phyloP scores from a whole-genome alignment of 2,888 invertebrate genomes.

The Platycheirus albimanus region DNA sequence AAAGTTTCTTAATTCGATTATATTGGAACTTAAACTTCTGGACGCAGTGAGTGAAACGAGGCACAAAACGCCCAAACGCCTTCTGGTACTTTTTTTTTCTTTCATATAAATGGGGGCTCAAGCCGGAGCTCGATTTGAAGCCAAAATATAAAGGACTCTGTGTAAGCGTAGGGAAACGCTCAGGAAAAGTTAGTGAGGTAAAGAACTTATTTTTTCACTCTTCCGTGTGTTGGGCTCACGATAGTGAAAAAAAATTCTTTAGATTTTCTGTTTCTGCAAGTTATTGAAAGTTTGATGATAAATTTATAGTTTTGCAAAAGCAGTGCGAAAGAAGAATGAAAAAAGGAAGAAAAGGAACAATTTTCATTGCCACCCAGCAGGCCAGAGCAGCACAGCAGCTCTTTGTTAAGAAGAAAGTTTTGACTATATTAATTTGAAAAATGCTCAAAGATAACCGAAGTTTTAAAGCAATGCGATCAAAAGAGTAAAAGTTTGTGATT shows the following conservation, averaged over 20 bases:
- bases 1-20: constrained; percentile 71
- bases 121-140: no score
- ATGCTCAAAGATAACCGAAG: constrained; percentile 67
- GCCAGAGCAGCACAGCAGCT: neutral
- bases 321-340: constrained; percentile 55
- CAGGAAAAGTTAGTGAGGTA: constrained; percentile 64
- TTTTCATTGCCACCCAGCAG: constrained; percentile 3
- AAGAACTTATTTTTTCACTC: constrained; percentile 24
- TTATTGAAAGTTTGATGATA: constrained; percentile 74
- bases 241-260: constrained; percentile 45
- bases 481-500: constrained; percentile 68
- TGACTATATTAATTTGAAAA: constrained; percentile 72
- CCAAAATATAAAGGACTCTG: constrained; percentile 10
- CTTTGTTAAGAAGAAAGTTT: constrained; percentile 34
- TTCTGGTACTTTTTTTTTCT: constrained; percentile 8
- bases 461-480: constrained; percentile 61
- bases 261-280: constrained; percentile 54
- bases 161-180: constrained; percentile 41
- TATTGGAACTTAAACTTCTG: constrained; percentile 67
- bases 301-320: constrained; percentile 72
- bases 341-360: constrained; percentile 21
- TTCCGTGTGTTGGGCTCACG: neutral
- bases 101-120: neutral
- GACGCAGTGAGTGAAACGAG: constrained; percentile 51
- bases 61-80: constrained; percentile 46